A percentile compares a stretch with the other conserved stretches of the same genome.
phyloP scores from a whole-genome alignment of 1,140 invertebrate species.

The Leptopilina clavipes region DNA sequence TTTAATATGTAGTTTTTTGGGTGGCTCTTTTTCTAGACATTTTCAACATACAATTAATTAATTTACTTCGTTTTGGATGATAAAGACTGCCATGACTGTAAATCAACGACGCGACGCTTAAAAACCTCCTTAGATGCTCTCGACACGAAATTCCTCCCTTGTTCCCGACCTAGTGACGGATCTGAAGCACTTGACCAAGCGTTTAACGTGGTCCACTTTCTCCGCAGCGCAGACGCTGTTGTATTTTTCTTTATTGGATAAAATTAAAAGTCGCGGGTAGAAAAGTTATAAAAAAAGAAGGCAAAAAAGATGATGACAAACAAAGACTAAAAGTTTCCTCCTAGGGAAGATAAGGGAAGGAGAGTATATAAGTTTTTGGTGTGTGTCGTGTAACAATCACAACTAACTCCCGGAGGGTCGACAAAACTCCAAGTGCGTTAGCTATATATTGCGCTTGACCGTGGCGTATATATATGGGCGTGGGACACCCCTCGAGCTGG shows the following conservation, averaged over 20 bases:
- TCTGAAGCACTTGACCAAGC: slow-evolving; percentile 27
- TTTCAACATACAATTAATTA: no score
- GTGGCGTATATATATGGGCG: background rate
- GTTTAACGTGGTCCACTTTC: slow-evolving; percentile 29
- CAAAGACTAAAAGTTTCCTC: background rate
- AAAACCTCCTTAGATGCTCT: background rate
- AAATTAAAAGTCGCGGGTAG: slow-evolving; percentile 8
- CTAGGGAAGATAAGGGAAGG: no score
- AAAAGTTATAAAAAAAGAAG: background rate
- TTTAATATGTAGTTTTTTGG: no score
- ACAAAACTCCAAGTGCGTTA: background rate
- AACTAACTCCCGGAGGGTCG: slow-evolving; percentile 17
- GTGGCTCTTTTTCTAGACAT: no score
- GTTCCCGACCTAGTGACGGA: slow-evolving; percentile 26
- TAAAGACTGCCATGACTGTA: background rate
- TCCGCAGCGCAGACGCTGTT: background rate
- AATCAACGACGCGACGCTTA: background rate
- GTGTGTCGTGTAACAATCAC: background rate
- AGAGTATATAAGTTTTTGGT: background rate
- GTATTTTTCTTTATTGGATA: background rate
- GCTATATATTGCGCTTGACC: background rate
- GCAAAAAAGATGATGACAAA: no score
- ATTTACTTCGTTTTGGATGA: background rate
- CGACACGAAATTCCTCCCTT: slow-evolving; percentile 14
- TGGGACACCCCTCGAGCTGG: background rate